Evolutionary conservation across 1,140 invertebrate genomes (phyloP), one percentile per base, ranked within the genome.

Genomic region (Formica exsecta): DNA sequence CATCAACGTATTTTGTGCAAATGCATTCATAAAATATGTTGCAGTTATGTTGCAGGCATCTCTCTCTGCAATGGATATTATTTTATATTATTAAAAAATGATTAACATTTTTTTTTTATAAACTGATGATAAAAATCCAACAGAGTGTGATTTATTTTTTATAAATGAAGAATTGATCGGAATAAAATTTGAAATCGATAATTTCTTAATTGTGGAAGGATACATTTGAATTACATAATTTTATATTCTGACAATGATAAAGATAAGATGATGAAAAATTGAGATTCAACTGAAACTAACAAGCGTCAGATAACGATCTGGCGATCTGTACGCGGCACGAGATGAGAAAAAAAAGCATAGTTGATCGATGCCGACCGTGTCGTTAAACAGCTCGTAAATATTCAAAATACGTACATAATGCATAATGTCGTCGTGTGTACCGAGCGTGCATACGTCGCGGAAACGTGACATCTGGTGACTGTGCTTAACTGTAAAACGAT

Each of bases 391-490:
- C 36, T 59, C 48, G 87, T 77, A 86, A 80, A 86, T 89, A 88
- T 86, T 88, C 54, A 75, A 86, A 88, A 61, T 79, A 74, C 68
- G 73, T 85, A 64, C 85, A 61, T 51, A 57, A 71, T 75, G 79
- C 59, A 66, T 79, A 76, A 77, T 51, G 66, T 54, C 57, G 36
- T 61, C 65, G 73, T 61, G 87, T 54, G 87, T 73, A 77, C 41
- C 70, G 48, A 76, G 62, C 51, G 74, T 38, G 85, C 88, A 79
- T 62, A 65, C 85, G 85, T 70, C 51, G 62, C 62, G 73, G 80
- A 88, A 86, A 83, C 75, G 71, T 81, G 88, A 80, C 81, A 87
- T 86, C 90, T 85, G 88, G 75, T 91, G 85, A 59, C 68, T 75
- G 75, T 86, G 77, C 75, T 81, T 86, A 73, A 54, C 64, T 73